A percentile compares a stretch with the other conserved stretches of the same genome.
phyloP scores from a whole-genome alignment of 2,113 vertebrate genomes.

The Amphiprion ocellaris region DNA sequence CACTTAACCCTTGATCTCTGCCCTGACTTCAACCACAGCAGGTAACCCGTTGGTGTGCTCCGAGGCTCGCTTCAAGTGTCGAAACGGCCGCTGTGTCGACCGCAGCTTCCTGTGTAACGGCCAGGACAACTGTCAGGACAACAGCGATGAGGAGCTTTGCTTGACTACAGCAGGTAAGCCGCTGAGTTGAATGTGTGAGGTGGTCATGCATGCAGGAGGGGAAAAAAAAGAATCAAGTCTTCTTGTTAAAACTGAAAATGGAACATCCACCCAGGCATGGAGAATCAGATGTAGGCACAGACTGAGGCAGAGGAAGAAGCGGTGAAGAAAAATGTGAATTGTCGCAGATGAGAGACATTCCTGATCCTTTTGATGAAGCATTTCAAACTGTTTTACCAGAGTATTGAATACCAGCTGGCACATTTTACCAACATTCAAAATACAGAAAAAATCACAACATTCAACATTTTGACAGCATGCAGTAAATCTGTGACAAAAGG shows the following conservation, averaged over 20 bases:
- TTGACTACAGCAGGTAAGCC: conserved; percentile 91
- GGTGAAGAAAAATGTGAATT: no score
- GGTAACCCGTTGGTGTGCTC: conserved; percentile 95
- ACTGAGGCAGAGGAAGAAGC: no score
- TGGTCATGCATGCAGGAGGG: not conserved
- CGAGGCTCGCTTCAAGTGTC: conserved; percentile 94
- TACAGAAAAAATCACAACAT: not conserved
- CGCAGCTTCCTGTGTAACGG: conserved; percentile 97
- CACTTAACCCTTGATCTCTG: conserved; percentile 34
- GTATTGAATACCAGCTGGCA: no score
- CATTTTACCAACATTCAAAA: not conserved
- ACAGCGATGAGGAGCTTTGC: conserved; percentile 96
- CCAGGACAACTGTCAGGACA: conserved; percentile 96
- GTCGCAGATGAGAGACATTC: no score
- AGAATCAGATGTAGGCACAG: not conserved
- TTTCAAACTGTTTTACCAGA: no score
- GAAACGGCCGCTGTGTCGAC: conserved; percentile 95
- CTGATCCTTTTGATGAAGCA: no score
- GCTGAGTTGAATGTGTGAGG: not conserved
- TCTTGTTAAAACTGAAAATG: not conserved
- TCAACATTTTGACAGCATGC: no score
- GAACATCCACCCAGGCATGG: not conserved
- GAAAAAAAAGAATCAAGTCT: not conserved
- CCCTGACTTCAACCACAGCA: conserved; percentile 78
- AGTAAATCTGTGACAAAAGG: no score